Evolutionary conservation across 2,113 vertebrate species (phyloP).

Genomic region (Scopus umbretta): DNA sequence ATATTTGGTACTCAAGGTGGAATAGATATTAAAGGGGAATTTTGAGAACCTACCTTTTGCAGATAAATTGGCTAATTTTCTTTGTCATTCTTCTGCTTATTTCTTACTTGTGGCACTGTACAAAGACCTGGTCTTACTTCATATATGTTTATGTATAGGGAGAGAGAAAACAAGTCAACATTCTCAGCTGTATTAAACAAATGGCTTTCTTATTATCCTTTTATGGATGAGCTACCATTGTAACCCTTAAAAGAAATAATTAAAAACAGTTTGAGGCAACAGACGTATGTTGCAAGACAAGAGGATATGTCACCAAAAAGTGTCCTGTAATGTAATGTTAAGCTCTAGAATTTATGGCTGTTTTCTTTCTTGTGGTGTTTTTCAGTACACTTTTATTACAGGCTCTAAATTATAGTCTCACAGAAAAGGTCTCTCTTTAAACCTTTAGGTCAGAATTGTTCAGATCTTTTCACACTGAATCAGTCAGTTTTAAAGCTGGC

Average conservation of each 20-base stretch:
- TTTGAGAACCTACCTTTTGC: not conserved
- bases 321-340: conserved; percentile 58
- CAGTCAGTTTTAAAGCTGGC: conserved; percentile 75
- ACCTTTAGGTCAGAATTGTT: conserved; percentile 75
- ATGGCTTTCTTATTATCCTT: not conserved
- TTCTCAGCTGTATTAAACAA: not conserved
- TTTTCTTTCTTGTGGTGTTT: conserved; percentile 69
- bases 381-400: conserved; percentile 68
- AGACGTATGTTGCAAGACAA: not conserved
- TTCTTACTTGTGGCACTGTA: not conserved
- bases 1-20: not conserved
- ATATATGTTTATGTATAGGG: not conserved
- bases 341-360: conserved; percentile 56
- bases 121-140: not conserved
- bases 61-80: not conserved
- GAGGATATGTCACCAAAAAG: not conserved
- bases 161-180: not conserved
- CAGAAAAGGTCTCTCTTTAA: conserved; percentile 72
- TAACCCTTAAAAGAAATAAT: not conserved
- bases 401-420: conserved; percentile 70
- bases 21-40: not conserved
- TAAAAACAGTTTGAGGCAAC: not conserved
- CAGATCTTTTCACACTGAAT: conserved; percentile 77
- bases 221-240: not conserved
- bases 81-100: not conserved